Base-by-base conservation (phyloP, 2,888 invertebrate genomes). In the Orchesellides sinensis region DNA sequence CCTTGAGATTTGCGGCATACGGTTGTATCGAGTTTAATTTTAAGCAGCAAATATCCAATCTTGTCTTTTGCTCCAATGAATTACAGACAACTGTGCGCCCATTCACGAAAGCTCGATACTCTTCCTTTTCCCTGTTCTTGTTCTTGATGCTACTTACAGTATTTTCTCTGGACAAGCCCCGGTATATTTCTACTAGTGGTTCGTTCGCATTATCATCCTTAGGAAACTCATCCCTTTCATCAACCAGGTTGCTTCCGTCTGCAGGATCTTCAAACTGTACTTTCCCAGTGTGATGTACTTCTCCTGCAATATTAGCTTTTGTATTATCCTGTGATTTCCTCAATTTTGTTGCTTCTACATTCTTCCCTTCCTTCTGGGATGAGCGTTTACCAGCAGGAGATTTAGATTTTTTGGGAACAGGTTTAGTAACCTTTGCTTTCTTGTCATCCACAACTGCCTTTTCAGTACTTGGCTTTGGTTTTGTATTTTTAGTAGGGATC, bases 1-100 rank as follows among this genome's bases (percentile, higher is more conserved):
- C 61, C 19, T 35, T 29, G 17, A 61, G 19, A 35, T 35, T 61
- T n/a, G 32, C 17, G 32, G 61, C 61, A 23, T 61, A 61, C 10
- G 19, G 5, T 35, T 61, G n/a, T 2, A 32, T 17, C 5, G 61
- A 32, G 61, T 29, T 61, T 3, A 61, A 35, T 19, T 32, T 61
- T 35, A 61, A 8, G 29, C 17, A 61, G 12, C 32, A 29, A 17
- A 19, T 19, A n/a, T 61, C 61, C 29, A 61, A 10, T 29, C 61
- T 14, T 1, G 21, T 35, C 17, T 61, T 61, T 32, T 35, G 61
- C 19, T 29, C 29, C 61, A 29, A 4, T n/a, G 61, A 61, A 6
- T 17, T 4, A 61, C 61, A 61, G 17, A 21, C 10, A 19, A 61
- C 8, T n/a, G 32, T 29, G n/a, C 61, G 61, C 6, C 61, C 61